Evolutionary conservation across 1,140 invertebrate species (phyloP), one percentile per base, ranked within the genome.

Genomic region (Dolichoris vasculosae): DNA sequence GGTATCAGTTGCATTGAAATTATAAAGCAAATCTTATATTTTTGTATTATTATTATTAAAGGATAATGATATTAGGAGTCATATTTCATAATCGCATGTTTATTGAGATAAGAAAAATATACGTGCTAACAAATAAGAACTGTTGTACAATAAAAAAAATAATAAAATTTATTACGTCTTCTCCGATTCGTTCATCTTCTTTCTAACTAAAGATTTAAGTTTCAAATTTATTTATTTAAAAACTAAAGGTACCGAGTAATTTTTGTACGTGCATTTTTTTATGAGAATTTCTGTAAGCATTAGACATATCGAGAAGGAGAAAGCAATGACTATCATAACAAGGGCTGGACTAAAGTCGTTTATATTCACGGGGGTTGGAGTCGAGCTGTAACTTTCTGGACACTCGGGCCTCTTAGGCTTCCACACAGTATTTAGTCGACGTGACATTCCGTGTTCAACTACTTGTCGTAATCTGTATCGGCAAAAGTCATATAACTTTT

Each of bases 341-440:
- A 91, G 77, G 20, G 89, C 89, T 32, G 90, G 90, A 59, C 83
- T 87, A 59, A 90, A 90, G 81, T 91, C 89, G 43, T 83, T 35
- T 0, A 91, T 55, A 26, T 77, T 83, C 8, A 91, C 89, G 4
- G 89, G 89, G 7, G 81, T 81, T 23, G 90, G 90, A 38, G 64
- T 88, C 1, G 88, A 88, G 79, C 87, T 90, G 59, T 89, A 87
- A 85, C 88, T 90, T 67, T 89, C 88, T 9, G 89, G 89, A 79
- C 90, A 91, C 35, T 75, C 30, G 32, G 90, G 90, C 30, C 79
- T 85, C 67, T 83, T 89, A 11, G 87, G 80, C 38, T 89, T 83
- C 90, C 90, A 91, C 0, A 89, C 71, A 15, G 87, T 46, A 26
- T 73, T 71, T 30, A 90, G 64, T 17, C 88, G 89, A 17, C 87